Conservation (phyloP, 2,113 vertebrate genomes). For the Apodemus sylvaticus region DNA sequence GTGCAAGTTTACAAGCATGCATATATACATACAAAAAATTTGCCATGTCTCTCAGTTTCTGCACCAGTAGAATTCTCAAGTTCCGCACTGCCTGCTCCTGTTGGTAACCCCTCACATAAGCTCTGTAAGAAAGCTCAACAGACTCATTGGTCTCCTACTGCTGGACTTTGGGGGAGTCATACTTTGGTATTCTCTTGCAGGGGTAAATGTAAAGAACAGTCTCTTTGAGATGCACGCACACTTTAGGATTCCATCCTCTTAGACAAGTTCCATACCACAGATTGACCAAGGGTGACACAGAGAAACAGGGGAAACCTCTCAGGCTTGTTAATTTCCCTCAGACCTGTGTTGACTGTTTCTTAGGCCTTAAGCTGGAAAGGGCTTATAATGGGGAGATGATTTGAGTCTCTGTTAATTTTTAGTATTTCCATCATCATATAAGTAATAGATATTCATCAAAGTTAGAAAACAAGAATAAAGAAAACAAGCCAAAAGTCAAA, state of each 20-base stretch:
- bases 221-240: neutral
- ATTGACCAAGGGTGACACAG: neutral
- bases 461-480: neutral
- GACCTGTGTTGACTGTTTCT: neutral
- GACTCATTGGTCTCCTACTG: too few species aligned
- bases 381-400: neutral
- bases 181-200: neutral
- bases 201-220: neutral
- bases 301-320: neutral
- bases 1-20: neutral
- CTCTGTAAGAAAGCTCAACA: neutral
- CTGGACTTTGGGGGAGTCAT: neutral
- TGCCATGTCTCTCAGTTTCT: neutral
- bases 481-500: conserved; percentile 31
- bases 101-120: neutral
- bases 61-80: too few species aligned
- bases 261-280: neutral
- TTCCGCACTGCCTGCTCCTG: too few species aligned
- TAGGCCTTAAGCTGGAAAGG: neutral
- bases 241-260: neutral
- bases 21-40: too few species aligned
- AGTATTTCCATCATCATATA: neutral
- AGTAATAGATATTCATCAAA: neutral
- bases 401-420: neutral
- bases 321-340: neutral